Evolutionary conservation across 1,140 invertebrate species (phyloP), one percentile per base, ranked within the genome.

Genomic region (Stegodyphus mimosarum): DNA sequence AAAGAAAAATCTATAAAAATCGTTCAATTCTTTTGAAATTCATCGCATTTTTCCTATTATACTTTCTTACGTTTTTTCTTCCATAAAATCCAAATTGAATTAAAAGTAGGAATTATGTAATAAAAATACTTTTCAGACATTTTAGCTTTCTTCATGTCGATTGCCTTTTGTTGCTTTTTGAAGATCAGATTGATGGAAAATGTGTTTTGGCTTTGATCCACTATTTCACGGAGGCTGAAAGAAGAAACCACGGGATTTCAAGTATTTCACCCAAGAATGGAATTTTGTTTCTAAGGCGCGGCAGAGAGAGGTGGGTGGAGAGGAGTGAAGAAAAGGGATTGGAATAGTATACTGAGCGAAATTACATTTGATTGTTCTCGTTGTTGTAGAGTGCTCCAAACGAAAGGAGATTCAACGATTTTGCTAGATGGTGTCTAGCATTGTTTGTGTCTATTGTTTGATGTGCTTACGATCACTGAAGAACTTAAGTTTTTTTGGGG

Each of bases 161-260:
- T 76, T 33, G 52, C 74, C 60, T 13, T 60, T 76, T 63, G 64
- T 76, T 76, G 48, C 74, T 63, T 53, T 76, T 63, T 63, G 33
- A 49, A 18, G 33, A 11, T 17, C 3, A 6, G 66, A 18, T n/a
- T 17, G 11, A 18, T 9, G 15, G n/a, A 18, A 18, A 18, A 18
- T 67, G n/a, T 67, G 33, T 67, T 67, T 67, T 15, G 9, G n/a
- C 17, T 18, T 18, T 67, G 66, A 18, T 18, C n/a, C 66, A 18
- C 66, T 17, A 67, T 18, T 67, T 18, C 15, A 67, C 5, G 66
- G 33, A 67, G 9, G 9, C 11, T 11, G n/a, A 74, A 33, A 50
- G 70, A 74, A 55, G 52, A 71, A 76, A 76, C 74, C 74, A 51
- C n/a, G 55, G 60, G 74, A 64, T 64, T 76, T 76, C 74, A 66